Base-by-base conservation (phyloP, 2,888 invertebrate species). In the Scotopteryx bipunctaria region DNA sequence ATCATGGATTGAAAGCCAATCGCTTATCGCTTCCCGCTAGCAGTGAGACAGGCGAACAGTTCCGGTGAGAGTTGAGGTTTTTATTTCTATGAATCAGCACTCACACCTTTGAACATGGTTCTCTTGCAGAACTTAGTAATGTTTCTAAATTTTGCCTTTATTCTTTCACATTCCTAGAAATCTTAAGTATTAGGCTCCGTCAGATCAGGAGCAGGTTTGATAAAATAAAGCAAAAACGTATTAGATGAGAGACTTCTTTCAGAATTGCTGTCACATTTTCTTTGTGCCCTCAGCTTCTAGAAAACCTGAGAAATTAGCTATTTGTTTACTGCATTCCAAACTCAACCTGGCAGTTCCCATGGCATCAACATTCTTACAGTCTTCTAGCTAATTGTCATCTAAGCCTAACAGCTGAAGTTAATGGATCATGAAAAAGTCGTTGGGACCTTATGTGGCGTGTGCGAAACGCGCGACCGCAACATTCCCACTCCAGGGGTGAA, bases 391-490 rank as follows among this genome's bases (percentile, higher is more conserved):
- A 69, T 74, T 73, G 66, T 69, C 63, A 69, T 73, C 67, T 76
- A 70, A 73, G 68, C 53, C 53, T 65, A 66, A 70, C 69, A 76
- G 64, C 61, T 67, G 64, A 66, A 55, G 61, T 61, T 58, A 61
- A 55, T 57, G 65, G 69, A 70, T 64, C 59, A 32, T 45, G 78
- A 78, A 60, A 83, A 85, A 85, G 72, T 61, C 48, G 73, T 63
- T 57, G 61, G 65, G 51, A 54, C 86, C 86, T 73, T 83, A 79
- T 65, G 64, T 54, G 78, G 77, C 63, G 79, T 83, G 85, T 84
- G 83, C 80, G 83, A 85, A 85, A 70, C 79, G 68, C 67, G 67
- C 67, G 69, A 75, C 73, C 76, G 69, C 78, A 73, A 66, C 72
- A 77, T 86, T 87, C 84, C 77, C 86, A 81, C 76, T 72, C 15